Percentiles rank a stretch among this genome's conserved stretches.
phyloP scores from a whole-genome alignment of 1,140 invertebrate genomes.

The Lanistes nyassanus region DNA sequence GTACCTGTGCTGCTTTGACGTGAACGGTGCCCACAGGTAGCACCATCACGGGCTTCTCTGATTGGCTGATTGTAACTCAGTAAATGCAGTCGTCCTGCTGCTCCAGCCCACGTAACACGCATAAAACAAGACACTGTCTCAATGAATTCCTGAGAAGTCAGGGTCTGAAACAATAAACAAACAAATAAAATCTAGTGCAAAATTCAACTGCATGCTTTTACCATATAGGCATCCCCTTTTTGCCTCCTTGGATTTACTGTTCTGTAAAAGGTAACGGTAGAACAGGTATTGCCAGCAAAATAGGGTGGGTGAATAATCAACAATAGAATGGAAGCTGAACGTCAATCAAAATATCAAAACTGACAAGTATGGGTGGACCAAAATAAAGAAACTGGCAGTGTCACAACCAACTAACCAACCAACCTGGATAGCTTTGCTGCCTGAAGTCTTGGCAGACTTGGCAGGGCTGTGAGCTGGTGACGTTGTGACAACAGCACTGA shows the following conservation, averaged over 20 bases:
- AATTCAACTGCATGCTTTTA: too few species aligned
- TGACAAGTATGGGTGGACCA: too few species aligned
- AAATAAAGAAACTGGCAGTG: neutral
- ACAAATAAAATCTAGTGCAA: neutral
- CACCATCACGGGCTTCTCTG: slow-evolving; percentile 53
- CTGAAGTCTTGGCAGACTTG: slow-evolving; percentile 38
- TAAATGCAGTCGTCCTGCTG: slow-evolving; percentile 69
- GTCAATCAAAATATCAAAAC: too few species aligned
- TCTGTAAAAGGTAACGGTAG: too few species aligned
- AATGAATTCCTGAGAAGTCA: slow-evolving; percentile 65
- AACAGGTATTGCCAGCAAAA: too few species aligned
- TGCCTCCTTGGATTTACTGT: too few species aligned
- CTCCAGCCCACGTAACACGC: slow-evolving; percentile 70
- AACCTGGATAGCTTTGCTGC: slow-evolving; percentile 58
- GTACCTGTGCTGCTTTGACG: slow-evolving; percentile 69
- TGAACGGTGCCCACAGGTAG: slow-evolving; percentile 56
- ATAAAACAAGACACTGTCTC: slow-evolving; percentile 69
- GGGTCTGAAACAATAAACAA: slow-evolving; percentile 54
- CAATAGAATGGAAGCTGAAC: too few species aligned
- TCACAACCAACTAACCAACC: slow-evolving; percentile 31
- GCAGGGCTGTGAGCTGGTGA: slow-evolving; percentile 25
- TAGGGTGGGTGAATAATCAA: too few species aligned
- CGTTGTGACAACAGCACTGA: slow-evolving; percentile 21
- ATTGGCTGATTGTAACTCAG: slow-evolving; percentile 62
- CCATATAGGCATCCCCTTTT: too few species aligned